These are phyloP conservation scores for Macrostomum lignano DNA, from an alignment of 1,140 invertebrate genomes.

Conservation along the genomic window DNA sequence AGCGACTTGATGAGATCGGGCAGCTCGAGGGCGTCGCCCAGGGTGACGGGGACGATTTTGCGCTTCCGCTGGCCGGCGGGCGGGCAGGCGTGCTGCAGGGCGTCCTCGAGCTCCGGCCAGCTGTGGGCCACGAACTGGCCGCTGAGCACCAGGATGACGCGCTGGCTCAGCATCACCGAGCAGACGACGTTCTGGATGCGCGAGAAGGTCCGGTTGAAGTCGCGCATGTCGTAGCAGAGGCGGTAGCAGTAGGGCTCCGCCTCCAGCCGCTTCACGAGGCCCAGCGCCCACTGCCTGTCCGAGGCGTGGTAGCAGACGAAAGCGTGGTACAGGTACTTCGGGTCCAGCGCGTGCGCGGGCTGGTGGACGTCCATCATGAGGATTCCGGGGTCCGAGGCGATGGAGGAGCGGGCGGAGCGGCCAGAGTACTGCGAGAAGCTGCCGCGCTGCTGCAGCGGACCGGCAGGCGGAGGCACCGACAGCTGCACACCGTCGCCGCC, in stretches of 20 bases:
- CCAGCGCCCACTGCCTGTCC: conserved; percentile 13
- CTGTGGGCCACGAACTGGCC: conserved; percentile 12
- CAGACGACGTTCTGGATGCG: conserved; percentile 13
- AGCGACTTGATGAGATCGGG: conserved; percentile 13
- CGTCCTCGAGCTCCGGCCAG: conserved; percentile 15
- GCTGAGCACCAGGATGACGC: conserved; percentile 14
- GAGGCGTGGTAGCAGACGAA: conserved; percentile 15
- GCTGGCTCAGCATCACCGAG: conserved; percentile 17
- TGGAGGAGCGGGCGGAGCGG: neutral
- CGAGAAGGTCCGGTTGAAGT: conserved; percentile 9
- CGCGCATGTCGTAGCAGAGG: conserved; percentile 10
- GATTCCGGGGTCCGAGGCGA: neutral
- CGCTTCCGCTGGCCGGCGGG: conserved; percentile 13
- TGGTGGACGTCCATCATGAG: conserved; percentile 6
- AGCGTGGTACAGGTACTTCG: conserved; percentile 15
- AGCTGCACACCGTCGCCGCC: too few species aligned
- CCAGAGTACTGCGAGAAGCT: too few species aligned
- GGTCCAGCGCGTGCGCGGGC: conserved; percentile 13
- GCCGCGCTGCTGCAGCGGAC: too few species aligned
- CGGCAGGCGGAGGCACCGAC: too few species aligned
- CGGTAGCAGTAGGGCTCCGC: conserved; percentile 13
- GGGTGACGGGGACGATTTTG: conserved; percentile 13
- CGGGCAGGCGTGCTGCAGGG: conserved; percentile 12
- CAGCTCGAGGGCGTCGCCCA: conserved; percentile 13
- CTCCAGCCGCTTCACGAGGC: conserved; percentile 12